Conservation (phyloP, 2,888 invertebrate species). For the Heliconius ismenius region DNA sequence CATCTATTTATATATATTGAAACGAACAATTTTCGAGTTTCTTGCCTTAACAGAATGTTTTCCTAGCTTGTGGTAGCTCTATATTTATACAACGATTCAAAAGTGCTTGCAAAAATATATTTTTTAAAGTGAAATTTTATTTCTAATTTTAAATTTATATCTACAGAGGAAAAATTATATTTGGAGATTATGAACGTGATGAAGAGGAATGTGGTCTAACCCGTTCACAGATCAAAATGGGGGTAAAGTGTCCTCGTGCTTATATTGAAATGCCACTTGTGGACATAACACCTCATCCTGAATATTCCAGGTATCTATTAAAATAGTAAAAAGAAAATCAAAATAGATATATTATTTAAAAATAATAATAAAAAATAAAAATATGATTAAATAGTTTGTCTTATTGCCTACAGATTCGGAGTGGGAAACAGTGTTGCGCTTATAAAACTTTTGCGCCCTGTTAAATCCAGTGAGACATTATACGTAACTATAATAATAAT, state of each 20-base stretch:
- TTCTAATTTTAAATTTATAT: background rate
- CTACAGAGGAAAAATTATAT: slow-evolving; percentile 65
- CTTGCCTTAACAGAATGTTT: too few relatives aligned
- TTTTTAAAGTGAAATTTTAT: background rate
- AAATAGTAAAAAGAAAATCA: background rate
- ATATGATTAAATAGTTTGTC: background rate
- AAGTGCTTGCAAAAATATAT: background rate
- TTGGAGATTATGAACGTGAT: slow-evolving; percentile 72
- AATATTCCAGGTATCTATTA: slow-evolving; percentile 61
- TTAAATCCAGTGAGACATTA: slow-evolving; percentile 64
- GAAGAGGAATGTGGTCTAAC: slow-evolving; percentile 66
- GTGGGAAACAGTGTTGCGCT: slow-evolving; percentile 69
- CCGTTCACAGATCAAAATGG: slow-evolving; percentile 55
- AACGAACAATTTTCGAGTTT: too few relatives aligned
- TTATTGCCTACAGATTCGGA: slow-evolving; percentile 60
- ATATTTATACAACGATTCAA: background rate
- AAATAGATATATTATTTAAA: background rate
- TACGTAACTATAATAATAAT: background rate
- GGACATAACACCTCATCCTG: slow-evolving; percentile 68
- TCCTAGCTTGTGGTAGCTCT: too few relatives aligned
- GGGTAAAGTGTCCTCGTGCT: slow-evolving; percentile 59
- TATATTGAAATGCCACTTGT: slow-evolving; percentile 65
- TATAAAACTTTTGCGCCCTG: slow-evolving; percentile 65
- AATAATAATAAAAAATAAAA: background rate
- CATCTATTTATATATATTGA: too few relatives aligned